These are phyloP conservation scores for Leuciscus waleckii DNA, from an alignment of 2,797 vertebrate genomes.

Conservation along the genomic window DNA sequence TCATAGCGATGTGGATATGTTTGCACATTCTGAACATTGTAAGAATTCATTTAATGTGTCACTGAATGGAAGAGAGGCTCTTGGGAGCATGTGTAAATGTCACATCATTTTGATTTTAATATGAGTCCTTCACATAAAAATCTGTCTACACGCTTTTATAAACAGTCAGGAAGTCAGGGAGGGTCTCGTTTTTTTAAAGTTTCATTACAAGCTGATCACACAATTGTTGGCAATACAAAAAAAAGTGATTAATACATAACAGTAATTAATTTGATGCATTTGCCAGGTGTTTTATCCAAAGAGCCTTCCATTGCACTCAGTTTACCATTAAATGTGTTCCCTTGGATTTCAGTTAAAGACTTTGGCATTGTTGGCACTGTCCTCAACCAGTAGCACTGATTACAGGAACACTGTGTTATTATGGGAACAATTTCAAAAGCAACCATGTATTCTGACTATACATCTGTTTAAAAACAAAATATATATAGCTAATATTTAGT, in stretches of 20 bases:
- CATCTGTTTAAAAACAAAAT: background rate
- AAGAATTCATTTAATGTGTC: background rate
- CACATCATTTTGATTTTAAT: background rate
- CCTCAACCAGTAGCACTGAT: background rate
- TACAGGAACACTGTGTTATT: background rate
- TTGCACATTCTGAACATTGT: background rate
- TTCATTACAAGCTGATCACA: background rate
- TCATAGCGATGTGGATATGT: background rate
- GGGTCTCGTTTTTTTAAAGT: background rate
- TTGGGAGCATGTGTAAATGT: background rate
- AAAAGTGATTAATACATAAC: background rate
- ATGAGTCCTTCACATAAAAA: background rate
- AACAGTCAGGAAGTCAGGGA: background rate
- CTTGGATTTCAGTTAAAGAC: background rate
- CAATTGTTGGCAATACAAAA: background rate
- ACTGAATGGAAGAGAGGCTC: background rate
- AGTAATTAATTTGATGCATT: background rate
- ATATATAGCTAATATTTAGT: too few relatives aligned
- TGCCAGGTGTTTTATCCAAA: constrained; percentile 2
- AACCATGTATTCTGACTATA: too few relatives aligned
- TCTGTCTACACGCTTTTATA: background rate
- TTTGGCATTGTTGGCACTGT: background rate
- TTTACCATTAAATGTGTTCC: background rate
- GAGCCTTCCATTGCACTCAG: background rate
- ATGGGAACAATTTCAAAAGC: too few relatives aligned